phyloP scores from a whole-genome alignment of 2,113 vertebrate species.

The Bufo bufo region DNA sequence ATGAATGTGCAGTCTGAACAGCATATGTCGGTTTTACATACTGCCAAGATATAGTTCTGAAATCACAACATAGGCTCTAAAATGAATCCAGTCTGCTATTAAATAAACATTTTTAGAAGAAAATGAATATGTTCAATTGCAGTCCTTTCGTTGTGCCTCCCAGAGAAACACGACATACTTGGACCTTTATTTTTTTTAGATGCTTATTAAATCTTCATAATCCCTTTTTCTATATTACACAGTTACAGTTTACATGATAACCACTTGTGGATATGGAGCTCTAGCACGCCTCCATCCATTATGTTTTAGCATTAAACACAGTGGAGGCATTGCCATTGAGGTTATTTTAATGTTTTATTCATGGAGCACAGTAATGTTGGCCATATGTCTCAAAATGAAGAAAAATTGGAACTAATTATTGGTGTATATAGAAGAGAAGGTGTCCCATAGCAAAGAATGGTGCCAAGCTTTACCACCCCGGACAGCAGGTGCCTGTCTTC shows the following conservation, averaged over 20 bases:
- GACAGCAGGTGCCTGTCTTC: no score
- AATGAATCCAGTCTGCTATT: constrained; percentile 53
- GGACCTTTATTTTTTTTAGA: constrained; percentile 25
- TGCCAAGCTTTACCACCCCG: not conserved
- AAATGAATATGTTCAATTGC: constrained; percentile 43
- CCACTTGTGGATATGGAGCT: not conserved
- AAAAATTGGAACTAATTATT: not conserved
- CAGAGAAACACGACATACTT: constrained; percentile 43
- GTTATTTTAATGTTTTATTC: not conserved
- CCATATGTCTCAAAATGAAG: not conserved
- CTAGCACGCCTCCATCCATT: not conserved
- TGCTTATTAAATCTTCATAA: constrained; percentile 38
- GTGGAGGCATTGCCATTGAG: not conserved
- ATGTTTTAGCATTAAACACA: not conserved
- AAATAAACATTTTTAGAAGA: constrained; percentile 35
- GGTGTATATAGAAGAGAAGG: not conserved
- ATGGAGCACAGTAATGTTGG: not conserved
- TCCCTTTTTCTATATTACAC: constrained; percentile 25
- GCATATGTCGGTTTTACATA: constrained; percentile 22
- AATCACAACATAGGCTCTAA: not conserved
- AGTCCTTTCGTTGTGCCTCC: constrained; percentile 50
- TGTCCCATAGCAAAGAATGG: not conserved
- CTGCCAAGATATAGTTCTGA: constrained; percentile 10
- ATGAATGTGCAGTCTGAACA: not conserved
- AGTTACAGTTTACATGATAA: not conserved